phyloP scores from a whole-genome alignment of 2,797 vertebrate species.

The Tapera naevia region DNA sequence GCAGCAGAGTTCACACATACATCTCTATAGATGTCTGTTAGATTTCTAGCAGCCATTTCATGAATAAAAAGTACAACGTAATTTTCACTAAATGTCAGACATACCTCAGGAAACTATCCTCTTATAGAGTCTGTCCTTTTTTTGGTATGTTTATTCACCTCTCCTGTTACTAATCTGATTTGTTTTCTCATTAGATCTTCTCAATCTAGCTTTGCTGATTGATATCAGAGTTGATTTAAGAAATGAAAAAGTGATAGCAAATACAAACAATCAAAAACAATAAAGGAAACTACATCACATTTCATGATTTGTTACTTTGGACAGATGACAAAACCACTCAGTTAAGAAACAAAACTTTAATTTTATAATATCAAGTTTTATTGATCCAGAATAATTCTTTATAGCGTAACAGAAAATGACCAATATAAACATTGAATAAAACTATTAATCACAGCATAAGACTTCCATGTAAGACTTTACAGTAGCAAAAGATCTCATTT shows the following conservation, averaged over 20 bases:
- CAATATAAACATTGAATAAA: neutral
- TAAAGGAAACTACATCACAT: neutral
- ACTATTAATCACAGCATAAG: neutral
- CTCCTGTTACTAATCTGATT: neutral
- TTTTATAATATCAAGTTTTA: neutral
- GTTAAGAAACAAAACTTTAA: neutral
- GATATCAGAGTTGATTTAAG: neutral
- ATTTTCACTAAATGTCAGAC: constrained; percentile 38
- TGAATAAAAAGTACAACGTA: constrained; percentile 16
- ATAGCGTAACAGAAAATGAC: neutral
- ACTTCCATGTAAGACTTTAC: neutral
- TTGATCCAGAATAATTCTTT: neutral
- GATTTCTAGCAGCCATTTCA: neutral
- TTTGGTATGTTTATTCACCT: neutral
- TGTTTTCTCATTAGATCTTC: neutral
- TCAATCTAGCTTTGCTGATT: neutral
- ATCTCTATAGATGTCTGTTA: neutral
- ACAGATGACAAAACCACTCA: neutral
- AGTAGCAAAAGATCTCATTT: neutral
- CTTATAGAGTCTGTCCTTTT: neutral
- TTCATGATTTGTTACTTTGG: neutral
- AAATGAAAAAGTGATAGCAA: neutral
- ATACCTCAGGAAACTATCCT: neutral
- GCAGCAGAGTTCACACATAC: neutral
- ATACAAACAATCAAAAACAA: neutral